Percentiles rank a stretch among this genome's conserved stretches.
These are phyloP conservation scores for Gymnodraco acuticeps DNA, from an alignment of 2,797 vertebrate genomes.

Conservation along the genomic window DNA sequence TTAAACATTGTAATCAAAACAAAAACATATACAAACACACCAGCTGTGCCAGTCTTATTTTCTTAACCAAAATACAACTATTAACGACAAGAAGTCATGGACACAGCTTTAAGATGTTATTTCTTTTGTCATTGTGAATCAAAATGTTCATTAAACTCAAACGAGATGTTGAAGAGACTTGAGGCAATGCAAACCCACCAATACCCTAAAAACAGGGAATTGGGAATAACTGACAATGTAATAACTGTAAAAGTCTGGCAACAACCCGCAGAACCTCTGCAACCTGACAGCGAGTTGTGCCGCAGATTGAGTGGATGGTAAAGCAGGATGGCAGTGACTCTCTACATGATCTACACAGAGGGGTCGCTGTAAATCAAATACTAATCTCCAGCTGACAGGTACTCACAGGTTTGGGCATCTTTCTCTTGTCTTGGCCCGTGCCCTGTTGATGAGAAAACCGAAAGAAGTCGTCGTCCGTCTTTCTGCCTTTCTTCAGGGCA, in stretches of 20 bases:
- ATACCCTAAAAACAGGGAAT: no score
- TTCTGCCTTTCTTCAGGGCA: slow-evolving; percentile 53
- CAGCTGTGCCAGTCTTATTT: background rate
- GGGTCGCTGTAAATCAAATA: background rate
- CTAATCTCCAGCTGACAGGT: background rate
- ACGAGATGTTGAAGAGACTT: background rate
- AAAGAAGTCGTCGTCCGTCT: slow-evolving; percentile 74
- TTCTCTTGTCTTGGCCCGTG: slow-evolving; percentile 60
- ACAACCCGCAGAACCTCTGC: background rate
- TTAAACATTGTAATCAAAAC: no score
- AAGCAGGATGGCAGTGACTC: background rate
- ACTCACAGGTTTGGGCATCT: slow-evolving; percentile 81
- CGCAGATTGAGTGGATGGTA: background rate
- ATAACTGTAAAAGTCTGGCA: no score
- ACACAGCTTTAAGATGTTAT: background rate
- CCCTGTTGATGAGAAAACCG: slow-evolving; percentile 59
- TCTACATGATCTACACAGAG: background rate
- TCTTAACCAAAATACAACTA: background rate
- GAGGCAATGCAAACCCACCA: no score
- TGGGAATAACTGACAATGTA: no score
- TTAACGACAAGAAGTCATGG: background rate
- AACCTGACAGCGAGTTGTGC: background rate
- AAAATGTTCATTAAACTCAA: background rate
- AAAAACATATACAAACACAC: background rate
- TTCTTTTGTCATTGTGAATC: background rate